Evolutionary conservation across 2,113 vertebrate species (phyloP).

Genomic region (Tinamus guttatus): DNA sequence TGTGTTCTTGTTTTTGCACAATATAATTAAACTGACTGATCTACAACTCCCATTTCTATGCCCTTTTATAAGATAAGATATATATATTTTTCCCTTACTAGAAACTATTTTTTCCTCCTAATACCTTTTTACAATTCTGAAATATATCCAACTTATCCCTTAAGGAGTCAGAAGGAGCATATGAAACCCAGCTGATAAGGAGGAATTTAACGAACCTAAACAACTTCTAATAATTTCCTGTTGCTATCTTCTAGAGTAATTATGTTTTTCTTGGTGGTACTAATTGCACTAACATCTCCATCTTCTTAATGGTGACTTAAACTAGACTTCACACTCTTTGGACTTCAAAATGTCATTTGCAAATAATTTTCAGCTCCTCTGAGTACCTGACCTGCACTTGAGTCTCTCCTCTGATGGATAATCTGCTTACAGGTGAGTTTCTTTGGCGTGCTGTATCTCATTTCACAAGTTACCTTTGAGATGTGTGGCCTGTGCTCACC

Average conservation of each 20-base stretch:
- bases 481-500: not conserved
- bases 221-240: not conserved
- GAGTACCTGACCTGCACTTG: not conserved
- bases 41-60: not conserved
- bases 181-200: not conserved
- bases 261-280: not conserved
- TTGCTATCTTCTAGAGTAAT: not conserved
- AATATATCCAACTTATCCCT: not conserved
- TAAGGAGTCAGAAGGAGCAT: not conserved
- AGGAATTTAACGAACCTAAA: not conserved
- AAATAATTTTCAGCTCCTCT: not conserved
- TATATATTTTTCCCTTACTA: not conserved
- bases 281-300: not conserved
- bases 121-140: not conserved
- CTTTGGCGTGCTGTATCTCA: not conserved
- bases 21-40: not conserved
- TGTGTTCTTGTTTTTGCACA: not conserved
- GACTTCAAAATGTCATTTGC: not conserved
- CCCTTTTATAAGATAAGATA: not conserved
- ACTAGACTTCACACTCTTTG: not conserved
- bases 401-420: not conserved
- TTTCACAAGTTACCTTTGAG: not conserved
- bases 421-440: not conserved
- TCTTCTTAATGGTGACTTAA: not conserved
- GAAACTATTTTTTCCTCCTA: not conserved